Evolutionary conservation across 2,888 invertebrate genomes (phyloP).

Genomic region (Ophonus ardosiacus): DNA sequence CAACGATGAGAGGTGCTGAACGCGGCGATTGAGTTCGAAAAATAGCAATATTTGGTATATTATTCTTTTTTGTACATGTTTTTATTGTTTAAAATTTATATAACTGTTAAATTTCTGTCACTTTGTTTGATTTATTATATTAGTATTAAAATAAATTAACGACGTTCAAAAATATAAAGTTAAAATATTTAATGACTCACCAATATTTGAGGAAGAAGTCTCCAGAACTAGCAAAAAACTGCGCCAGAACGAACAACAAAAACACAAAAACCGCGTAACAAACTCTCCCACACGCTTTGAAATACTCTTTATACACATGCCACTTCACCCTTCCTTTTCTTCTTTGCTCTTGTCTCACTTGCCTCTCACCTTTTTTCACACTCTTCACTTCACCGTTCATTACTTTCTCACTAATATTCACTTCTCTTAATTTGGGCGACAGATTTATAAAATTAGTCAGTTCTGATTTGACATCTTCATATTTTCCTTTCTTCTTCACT

Average conservation of each 20-base stretch:
- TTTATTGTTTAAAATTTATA: too few relatives aligned
- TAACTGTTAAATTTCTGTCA: too few relatives aligned
- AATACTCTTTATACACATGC: conserved; percentile 83
- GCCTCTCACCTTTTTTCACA: conserved; percentile 70
- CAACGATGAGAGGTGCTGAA: too few relatives aligned
- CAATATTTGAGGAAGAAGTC: conserved; percentile 91
- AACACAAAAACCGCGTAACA: conserved; percentile 81
- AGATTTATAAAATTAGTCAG: conserved; percentile 19
- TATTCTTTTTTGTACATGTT: too few relatives aligned
- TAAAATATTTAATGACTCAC: conserved; percentile 74
- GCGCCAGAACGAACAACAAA: conserved; percentile 82
- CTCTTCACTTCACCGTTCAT: conserved; percentile 64
- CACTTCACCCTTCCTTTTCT: conserved; percentile 79
- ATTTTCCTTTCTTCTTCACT: conserved; percentile 80
- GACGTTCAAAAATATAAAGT: too few relatives aligned
- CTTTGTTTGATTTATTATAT: too few relatives aligned
- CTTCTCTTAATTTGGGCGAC: conserved; percentile 81
- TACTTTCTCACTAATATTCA: conserved; percentile 80
- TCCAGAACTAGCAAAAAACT: conserved; percentile 85
- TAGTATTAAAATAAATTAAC: too few relatives aligned
- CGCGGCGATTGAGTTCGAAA: too few relatives aligned
- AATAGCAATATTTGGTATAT: too few relatives aligned
- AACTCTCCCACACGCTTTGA: conserved; percentile 85
- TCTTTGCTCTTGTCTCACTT: conserved; percentile 79
- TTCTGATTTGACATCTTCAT: conserved; percentile 69